A percentile compares a stretch with the other conserved stretches of the same genome.
Conservation (phyloP, 2,113 vertebrate species). For the Orycteropus afer region DNA sequence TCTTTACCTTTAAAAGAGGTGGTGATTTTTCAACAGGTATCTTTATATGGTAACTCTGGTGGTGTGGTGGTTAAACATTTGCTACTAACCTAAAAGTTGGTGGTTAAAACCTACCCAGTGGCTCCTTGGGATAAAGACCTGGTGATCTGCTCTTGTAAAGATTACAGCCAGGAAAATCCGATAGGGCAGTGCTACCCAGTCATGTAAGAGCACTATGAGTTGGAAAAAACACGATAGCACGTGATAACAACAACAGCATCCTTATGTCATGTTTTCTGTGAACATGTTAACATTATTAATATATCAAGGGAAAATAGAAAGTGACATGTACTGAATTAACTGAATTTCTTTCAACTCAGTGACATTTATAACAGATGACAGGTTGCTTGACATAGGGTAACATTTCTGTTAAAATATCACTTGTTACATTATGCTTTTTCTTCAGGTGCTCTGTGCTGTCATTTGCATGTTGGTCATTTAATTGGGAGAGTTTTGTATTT, state of each 20-base stretch:
- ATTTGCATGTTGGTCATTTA: conserved; percentile 62
- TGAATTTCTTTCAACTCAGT: conserved; percentile 36
- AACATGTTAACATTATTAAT: neutral
- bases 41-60: neutral
- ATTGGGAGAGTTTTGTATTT: conserved; percentile 58
- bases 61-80: neutral
- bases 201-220: neutral
- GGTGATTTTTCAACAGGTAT: conserved; percentile 8
- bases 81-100: neutral
- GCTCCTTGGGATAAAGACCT: neutral
- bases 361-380: conserved; percentile 16
- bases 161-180: neutral
- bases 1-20: conserved; percentile 32
- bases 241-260: neutral
- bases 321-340: conserved; percentile 21
- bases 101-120: neutral
- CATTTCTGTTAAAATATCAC: conserved; percentile 6
- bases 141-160: neutral
- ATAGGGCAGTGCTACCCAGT: neutral
- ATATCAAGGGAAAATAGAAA: conserved; percentile 43
- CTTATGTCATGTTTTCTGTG: conserved; percentile 4
- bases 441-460: neutral
- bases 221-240: neutral
- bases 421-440: neutral
- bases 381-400: neutral